Base-by-base conservation (phyloP, 2,113 vertebrate genomes). In the Labeo catla region DNA sequence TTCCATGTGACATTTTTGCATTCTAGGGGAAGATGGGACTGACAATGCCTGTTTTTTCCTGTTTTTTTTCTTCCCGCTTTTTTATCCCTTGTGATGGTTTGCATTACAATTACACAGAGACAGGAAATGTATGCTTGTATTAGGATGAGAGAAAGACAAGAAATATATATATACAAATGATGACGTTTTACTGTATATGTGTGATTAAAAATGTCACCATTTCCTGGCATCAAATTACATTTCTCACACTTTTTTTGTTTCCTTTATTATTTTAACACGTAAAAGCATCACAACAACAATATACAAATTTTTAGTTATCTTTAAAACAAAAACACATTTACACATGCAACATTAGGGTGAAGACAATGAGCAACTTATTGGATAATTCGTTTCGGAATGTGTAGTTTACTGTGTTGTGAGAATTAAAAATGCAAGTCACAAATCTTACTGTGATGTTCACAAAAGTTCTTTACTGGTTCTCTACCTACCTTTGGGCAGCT, bases 271-370 rank as follows among this genome's bases (percentile, higher is more conserved):
- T 94, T 94, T 92, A 95, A 96, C 96, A 98, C 94, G 95, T 95
- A 96, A 96, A 97, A 96, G 93, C 95, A 96, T 93, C 95, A 98
- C 96, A 94, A 95, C 96, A 96, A 97, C 96, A 95, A 97, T 96
- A 96, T 95, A 97, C 95, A 98, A 94, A 96, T 96, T 94, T 93
- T 95, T 95, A 93, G 91, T 96, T 94, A 94, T 96, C 92, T 95
- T 96, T 91, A 94, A 96, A 97, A 96, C 92, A 95, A 94, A 96
- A 96, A 97, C 94, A 94, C 94, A 96, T 94, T 93, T 94, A 96
- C 93, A 97, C 97, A 96, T 96, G 96, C 96, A 98, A 96, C 95
- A 95, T 95, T 94, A 96, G 95, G 96, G 96, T 95, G 95, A 93
- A 95, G 96, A 97, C 95, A 94, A 94, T 95, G 93, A 94, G 92